Evolutionary conservation across 2,888 invertebrate species (phyloP).

Genomic region (Hecatera dysodea): DNA sequence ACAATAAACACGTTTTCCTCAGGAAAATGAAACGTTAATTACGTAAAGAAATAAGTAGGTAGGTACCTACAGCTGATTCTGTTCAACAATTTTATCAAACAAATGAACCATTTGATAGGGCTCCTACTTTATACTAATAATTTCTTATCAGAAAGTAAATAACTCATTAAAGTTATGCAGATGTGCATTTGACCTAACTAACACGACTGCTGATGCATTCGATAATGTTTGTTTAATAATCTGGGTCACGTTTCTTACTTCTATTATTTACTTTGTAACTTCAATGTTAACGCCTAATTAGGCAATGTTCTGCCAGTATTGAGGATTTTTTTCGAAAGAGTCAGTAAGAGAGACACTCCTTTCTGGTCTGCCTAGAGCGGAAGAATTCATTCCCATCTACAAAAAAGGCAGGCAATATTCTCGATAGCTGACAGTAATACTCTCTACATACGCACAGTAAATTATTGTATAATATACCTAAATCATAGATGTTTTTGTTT

Average conservation of each 20-base stretch:
- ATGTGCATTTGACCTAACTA: conserved; percentile 60
- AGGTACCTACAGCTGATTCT: background rate
- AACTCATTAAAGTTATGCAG: conserved; percentile 46
- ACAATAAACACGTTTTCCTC: background rate
- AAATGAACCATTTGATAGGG: conserved; percentile 21
- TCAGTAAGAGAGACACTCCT: too few species aligned
- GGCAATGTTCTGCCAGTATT: too few species aligned
- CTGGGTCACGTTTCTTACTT: conserved; percentile 41
- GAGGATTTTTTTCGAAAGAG: too few species aligned
- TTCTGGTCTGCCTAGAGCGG: too few species aligned
- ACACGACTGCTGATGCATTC: conserved; percentile 27
- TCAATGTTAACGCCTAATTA: background rate
- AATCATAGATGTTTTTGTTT: too few species aligned
- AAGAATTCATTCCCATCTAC: too few species aligned
- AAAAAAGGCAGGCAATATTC: too few species aligned
- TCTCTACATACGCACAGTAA: too few species aligned
- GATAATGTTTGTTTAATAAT: conserved; percentile 30
- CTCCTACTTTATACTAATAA: conserved; percentile 24
- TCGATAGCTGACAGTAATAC: too few species aligned
- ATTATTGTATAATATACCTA: too few species aligned
- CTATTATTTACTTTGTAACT: conserved; percentile 9
- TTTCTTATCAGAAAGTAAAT: conserved; percentile 50
- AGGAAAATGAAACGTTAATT: background rate
- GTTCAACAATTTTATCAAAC: conserved; percentile 12
- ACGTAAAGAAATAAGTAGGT: too few species aligned